These are phyloP conservation scores for Drosophila crucigera DNA, from an alignment of 2,888 invertebrate genomes.

Conservation along the genomic window DNA sequence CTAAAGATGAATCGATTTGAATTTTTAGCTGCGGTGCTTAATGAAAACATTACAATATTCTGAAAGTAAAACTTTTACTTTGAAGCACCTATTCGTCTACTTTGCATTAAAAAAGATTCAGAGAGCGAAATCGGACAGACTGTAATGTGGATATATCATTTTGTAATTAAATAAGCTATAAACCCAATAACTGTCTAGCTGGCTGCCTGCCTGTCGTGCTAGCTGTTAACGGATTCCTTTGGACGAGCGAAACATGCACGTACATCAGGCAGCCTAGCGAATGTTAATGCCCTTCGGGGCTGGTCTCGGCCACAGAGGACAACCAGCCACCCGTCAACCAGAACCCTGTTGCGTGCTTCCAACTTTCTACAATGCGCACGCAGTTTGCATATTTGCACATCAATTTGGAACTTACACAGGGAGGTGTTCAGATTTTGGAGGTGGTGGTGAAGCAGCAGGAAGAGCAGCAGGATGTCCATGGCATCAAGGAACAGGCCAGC, in stretches of 20 bases:
- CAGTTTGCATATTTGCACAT: conserved; percentile 74
- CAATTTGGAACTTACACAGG: conserved; percentile 36
- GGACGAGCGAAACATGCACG: conserved; percentile 10
- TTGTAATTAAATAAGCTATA: conserved; percentile 61
- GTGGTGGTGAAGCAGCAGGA: not conserved
- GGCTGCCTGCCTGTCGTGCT: not conserved
- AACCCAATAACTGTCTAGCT: conserved; percentile 36
- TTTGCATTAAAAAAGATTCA: no score
- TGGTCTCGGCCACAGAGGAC: not conserved
- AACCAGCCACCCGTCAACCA: not conserved
- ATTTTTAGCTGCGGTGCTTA: not conserved
- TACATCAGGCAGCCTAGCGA: conserved; percentile 30
- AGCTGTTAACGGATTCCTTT: conserved; percentile 1
- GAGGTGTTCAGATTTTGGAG: not conserved
- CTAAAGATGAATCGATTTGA: not conserved
- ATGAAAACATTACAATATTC: not conserved
- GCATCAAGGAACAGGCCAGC: not conserved
- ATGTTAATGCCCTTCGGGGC: conserved; percentile 57
- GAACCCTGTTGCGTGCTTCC: conserved; percentile 31
- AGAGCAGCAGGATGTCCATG: not conserved
- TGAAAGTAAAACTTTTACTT: not conserved
- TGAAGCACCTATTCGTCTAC: not conserved
- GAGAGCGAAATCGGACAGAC: conserved; percentile 13
- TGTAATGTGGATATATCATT: conserved; percentile 52
- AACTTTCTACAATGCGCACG: conserved; percentile 55